Base-by-base conservation (phyloP, 2,113 vertebrate species). In the Eurystomus gularis region DNA sequence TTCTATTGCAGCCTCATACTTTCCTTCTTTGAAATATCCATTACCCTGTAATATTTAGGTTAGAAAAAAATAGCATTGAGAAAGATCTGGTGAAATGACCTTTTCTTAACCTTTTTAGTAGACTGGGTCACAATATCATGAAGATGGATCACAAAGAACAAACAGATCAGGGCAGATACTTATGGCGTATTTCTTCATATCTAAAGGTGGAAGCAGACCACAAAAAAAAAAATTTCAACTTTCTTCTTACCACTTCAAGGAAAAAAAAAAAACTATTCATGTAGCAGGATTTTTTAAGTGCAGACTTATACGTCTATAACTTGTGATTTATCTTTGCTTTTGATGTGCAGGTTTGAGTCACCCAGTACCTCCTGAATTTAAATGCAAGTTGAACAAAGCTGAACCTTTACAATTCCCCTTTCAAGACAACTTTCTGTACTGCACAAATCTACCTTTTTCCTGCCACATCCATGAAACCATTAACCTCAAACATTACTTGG, bases 1-100 rank as follows among this genome's bases (percentile, higher is more conserved):
- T 21, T 99, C 99, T 42, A 98, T 98, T 6, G 99, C 99, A 49
- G 97, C 97, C 91, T 99, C 99, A 2, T 99, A 99, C 76, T 98
- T 99, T 5, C 99, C 99, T 90, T 99, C 99, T 97, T 99, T 99
- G 96, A 99, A 99, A 97, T 99, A 99, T 52, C 98, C 98, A 24
- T 99, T 99, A 21, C 99, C 99, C 99, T 99, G 76, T 55, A 55
- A 72, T 10, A 78, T 65, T 82, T 15, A 86, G 11, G n/a, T 51
- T 29, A 82, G 5, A 21, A 49, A 62, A 82, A 79, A 39, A 35
- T 0, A 39, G 17, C 3, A 0, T 13, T 84, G 24, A 84, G 46
- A 55, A 78, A 91, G 10, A 60, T 11, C 3, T 6, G 81, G 33
- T 23, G 16, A 35, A 73, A 48, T 39, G 5, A 66, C 24, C 8